Evolutionary conservation across 2,888 invertebrate genomes (phyloP), one percentile per base, ranked within the genome.

Genomic region (Caenorhabditis doughertyi): DNA sequence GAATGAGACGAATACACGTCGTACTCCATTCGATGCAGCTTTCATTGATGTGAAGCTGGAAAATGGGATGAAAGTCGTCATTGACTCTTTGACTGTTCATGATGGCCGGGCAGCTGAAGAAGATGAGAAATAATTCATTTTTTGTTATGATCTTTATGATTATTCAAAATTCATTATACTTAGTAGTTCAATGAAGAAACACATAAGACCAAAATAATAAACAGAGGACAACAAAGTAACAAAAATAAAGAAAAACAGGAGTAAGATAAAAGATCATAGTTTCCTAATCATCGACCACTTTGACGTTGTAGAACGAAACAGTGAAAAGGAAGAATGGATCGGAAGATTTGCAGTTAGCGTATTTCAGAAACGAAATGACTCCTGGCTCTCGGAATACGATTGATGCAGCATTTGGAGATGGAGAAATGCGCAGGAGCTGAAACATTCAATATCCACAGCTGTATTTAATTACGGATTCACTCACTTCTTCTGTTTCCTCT

Each of bases 331-430:
- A 87, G 29, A 80, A 83, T 9, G 70, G 74, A 3, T 84, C 84
- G 13, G 83, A 51, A 11, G 88, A 77, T 18, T 70, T 60, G 62
- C 74, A 79, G 73, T 89, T 90, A 9, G 87, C 82, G 70, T 86
- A 90, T 71, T 90, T 90, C n/a, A 86, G 76, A 77, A 90, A 90
- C n/a, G 87, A 87, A 13, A 89, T 60, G 16, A 90, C 89, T 13
- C 87, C 88, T 0, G 89, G 89, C 51, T 90, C 89, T 3, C 88
- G 84, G 80, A 89, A 89, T 11, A 90, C 88, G 18, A 90, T 58
- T 0, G 87, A 88, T 3, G 81, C 70, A 9, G 79, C 73, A 71
- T 89, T 90, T 13, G 77, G 70, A 9, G 71, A 55, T 11, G 90
- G 89, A 18, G 79, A 51, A 49, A 89, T 79, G 8, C 87, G 87